These are phyloP conservation scores for Thymelicus sylvestris DNA, from an alignment of 2,888 invertebrate species.

Conservation along the genomic window DNA sequence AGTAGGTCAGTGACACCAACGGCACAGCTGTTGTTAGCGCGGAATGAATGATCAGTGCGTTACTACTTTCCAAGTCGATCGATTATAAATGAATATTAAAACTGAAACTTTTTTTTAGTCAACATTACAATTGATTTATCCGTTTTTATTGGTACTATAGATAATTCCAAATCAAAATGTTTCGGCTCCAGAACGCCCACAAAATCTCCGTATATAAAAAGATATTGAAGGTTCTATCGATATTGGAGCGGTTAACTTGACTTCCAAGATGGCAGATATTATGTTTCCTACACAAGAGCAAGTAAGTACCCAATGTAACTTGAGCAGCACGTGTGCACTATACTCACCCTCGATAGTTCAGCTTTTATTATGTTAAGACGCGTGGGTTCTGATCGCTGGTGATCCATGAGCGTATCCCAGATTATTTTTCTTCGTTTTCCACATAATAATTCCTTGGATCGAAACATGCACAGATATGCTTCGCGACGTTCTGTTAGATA, in stretches of 20 bases:
- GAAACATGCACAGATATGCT: conserved; percentile 47
- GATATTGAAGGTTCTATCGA: not conserved
- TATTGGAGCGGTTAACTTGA: not conserved
- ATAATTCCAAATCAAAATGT: too few species aligned
- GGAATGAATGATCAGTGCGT: too few species aligned
- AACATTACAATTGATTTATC: too few species aligned
- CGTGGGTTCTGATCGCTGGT: conserved; percentile 7
- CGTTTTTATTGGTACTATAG: too few species aligned
- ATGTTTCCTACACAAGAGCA: not conserved
- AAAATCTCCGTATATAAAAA: too few species aligned
- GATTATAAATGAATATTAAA: too few species aligned
- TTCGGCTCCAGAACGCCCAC: too few species aligned
- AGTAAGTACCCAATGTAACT: conserved; percentile 3
- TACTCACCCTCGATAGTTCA: not conserved
- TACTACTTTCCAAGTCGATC: too few species aligned
- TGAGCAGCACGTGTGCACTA: not conserved
- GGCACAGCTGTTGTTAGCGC: too few species aligned
- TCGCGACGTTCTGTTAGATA: conserved; percentile 8
- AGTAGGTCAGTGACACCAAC: too few species aligned
- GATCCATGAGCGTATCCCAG: conserved; percentile 20
- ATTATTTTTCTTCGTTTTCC: conserved; percentile 54
- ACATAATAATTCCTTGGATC: conserved; percentile 66
- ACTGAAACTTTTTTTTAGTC: too few species aligned
- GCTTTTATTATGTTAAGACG: conserved; percentile 8
- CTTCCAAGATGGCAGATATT: not conserved